phyloP scores from a whole-genome alignment of 2,113 vertebrate species.

The Platichthys stellatus region DNA sequence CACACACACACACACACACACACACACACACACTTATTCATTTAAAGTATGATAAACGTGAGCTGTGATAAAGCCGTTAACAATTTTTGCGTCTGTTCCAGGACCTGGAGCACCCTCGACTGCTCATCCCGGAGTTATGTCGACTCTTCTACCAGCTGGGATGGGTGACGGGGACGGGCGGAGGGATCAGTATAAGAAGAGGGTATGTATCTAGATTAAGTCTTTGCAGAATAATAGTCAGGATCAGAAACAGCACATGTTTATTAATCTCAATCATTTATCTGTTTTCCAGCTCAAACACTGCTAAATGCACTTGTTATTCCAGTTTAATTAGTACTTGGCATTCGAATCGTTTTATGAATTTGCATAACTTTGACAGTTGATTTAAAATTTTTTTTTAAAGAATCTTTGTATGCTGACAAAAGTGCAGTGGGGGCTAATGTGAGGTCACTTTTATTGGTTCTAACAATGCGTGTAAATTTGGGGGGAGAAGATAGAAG shows the following conservation, averaged over 20 bases:
- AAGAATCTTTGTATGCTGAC: background rate
- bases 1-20: background rate
- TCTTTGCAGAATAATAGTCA: background rate
- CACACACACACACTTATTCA: background rate
- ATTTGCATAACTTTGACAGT: conserved; percentile 1
- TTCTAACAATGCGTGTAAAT: conserved; percentile 21
- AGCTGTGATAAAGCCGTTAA: background rate
- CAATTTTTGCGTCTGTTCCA: conserved; percentile 54
- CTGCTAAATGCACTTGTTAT: background rate
- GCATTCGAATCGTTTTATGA: background rate
- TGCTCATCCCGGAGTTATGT: conserved; percentile 94
- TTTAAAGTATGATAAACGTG: background rate
- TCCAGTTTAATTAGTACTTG: background rate
- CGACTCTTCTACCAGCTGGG: conserved; percentile 93
- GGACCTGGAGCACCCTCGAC: conserved; percentile 90
- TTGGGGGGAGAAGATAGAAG: conserved; percentile 10
- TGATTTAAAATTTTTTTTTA: background rate
- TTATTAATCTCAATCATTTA: background rate
- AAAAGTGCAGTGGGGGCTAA: conserved; percentile 1
- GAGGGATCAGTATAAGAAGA: conserved; percentile 91
- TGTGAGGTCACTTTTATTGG: conserved; percentile 12
- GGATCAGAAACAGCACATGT: background rate
- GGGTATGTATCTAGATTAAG: conserved; percentile 81
- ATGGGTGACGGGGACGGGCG: conserved; percentile 97
- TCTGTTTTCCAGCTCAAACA: background rate